Base-by-base conservation (phyloP, 2,888 invertebrate genomes). In the Caenorhabditis japonica region DNA sequence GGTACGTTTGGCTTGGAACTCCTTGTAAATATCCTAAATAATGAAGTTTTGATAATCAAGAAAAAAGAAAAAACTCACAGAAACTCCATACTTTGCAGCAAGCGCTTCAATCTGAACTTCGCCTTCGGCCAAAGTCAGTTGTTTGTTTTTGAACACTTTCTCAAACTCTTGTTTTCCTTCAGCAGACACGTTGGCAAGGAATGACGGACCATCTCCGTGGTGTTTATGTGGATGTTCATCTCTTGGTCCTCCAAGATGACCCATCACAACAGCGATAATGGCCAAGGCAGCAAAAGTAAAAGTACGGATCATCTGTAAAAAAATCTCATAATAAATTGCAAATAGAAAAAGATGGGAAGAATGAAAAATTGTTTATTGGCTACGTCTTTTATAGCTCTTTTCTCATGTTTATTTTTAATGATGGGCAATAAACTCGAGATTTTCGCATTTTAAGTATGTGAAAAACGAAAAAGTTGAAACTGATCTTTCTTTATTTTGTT, bases 301-400 rank as follows among this genome's bases (percentile, higher is more conserved):
- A 15, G 10, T 10, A 7, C 10, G 30, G 10, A 30, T 10, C 30
- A 30, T 30, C 30, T 5, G 30, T 7, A 30, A 10, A 30, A 7
- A 10, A 30, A 30, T 30, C 10, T 3, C 3, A 19, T 7, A 17
- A 19, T 7, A 21, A 27, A 15, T 8, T 15, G 47, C 25, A 10
- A 12, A 47, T 17, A 33, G 33, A 17, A 47, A 2, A 19, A 33
- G 33, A 30, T 2, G 47, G 13, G 13, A 33, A 17, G 4, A 15
- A 33, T 47, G 44, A n/a, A n/a, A n/a, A n/a, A n/a, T n/a, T 30
- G 5, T 30, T 10, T 30, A 30, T 30, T 30, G 30, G 10, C 30
- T 90, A 97, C 44, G 92, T 99, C 51, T 97, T 41, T 41, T 41
- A 17, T 7, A 7, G 19, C 19, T 17, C 41, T 19, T 10, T 3